Evolutionary conservation across 2,888 invertebrate species (phyloP), one percentile per base, ranked within the genome.

Genomic region (Leptodirus hochenwartii): DNA sequence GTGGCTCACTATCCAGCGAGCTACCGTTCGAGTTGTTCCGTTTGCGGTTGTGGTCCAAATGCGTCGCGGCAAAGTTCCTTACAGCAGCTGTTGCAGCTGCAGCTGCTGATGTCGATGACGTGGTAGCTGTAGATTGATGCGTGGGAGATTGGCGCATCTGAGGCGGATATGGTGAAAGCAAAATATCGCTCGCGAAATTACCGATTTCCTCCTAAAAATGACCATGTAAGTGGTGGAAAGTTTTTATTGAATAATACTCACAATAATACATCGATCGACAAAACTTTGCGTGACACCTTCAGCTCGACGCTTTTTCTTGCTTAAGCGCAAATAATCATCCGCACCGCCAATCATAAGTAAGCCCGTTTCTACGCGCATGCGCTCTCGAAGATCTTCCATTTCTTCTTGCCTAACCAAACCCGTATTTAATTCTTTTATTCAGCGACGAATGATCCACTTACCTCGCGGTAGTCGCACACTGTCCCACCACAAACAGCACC

Each of bases 221-320:
- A 23, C 6, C 29, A 15, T 12, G 14, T 31, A 17, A 22, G 17
- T 15, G 22, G 14, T 32, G 29, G 14, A 25, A n/a, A n/a, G 17
- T 5, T 3, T 22, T 15, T 5, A 4, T 30, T n/a, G n/a, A n/a
- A n/a, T 9, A 12, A 13, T 5, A 22, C 51, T 47, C 51, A 66
- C 76, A 49, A 77, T 59, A 31, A 85, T 68, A 51, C 74, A 74
- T 30, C 75, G 61, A 46, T 85, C 84, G 1, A 80, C 76, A 61
- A 81, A 73, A 22, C 67, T 62, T 47, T 85, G 84, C 0, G 81
- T 82, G 11, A 84, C 65, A 10, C 74, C 70, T 43, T 80, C 76
- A n/a, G 63, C 56, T 41, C 69, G 64, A 37, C 75, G 69, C 47
- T 77, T 78, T 28, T 65, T 62, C 36, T 73, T 70, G 4, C 65